A percentile compares a stretch with the other conserved stretches of the same genome.
These are phyloP conservation scores for Cryptoprocta ferox DNA, from an alignment of 2,797 vertebrate species.

Conservation along the genomic window DNA sequence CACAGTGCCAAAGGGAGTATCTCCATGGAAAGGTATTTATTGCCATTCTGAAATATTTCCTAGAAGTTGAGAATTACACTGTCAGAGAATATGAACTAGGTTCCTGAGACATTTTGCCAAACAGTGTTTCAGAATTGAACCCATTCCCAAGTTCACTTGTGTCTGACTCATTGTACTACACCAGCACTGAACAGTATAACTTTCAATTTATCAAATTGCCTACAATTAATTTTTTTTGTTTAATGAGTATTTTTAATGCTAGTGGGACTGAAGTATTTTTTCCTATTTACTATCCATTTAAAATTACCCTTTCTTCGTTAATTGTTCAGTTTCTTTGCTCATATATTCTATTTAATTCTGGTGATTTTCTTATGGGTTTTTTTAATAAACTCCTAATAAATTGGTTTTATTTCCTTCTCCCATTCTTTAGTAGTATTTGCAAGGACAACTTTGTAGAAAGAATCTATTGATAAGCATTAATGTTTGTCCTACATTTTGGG, in stretches of 20 bases:
- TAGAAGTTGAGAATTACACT: background rate
- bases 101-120: constrained; percentile 57
- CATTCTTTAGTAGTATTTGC: background rate
- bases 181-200: background rate
- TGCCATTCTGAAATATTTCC: constrained; percentile 3
- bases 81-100: background rate
- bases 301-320: background rate
- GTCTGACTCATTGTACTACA: background rate
- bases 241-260: constrained; percentile 2
- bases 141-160: background rate
- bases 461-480: background rate
- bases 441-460: background rate
- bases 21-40: background rate
- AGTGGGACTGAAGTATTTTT: background rate
- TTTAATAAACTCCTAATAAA: background rate
- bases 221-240: background rate
- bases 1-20: background rate
- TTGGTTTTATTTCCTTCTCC: background rate
- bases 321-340: background rate
- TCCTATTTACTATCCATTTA: background rate
- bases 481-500: background rate
- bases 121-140: background rate
- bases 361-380: constrained; percentile 8
- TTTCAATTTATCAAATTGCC: background rate
- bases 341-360: background rate